These are phyloP conservation scores for Pomacea canaliculata DNA, from an alignment of 2,888 invertebrate species.

Conservation along the genomic window DNA sequence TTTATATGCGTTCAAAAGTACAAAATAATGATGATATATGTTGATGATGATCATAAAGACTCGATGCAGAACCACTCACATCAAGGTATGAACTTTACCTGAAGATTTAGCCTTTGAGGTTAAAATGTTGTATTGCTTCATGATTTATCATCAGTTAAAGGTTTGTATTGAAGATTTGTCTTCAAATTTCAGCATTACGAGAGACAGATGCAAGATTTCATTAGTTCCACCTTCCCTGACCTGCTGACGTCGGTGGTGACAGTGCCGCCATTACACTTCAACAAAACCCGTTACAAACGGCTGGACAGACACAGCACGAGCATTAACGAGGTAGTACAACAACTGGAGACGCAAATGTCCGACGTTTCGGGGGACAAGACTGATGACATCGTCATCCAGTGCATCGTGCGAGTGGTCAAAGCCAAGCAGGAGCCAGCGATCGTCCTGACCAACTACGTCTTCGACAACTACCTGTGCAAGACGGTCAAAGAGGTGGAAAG, in stretches of 20 bases:
- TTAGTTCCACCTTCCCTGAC: not conserved
- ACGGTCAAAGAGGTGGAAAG: not conserved
- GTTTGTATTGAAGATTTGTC: no score
- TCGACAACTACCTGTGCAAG: slow-evolving; percentile 17
- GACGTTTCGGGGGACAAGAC: not conserved
- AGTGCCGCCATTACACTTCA: not conserved
- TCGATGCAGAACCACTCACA: no score
- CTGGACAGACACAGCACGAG: not conserved
- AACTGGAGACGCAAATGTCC: not conserved
- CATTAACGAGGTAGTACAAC: not conserved
- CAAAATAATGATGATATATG: no score
- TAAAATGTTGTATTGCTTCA: no score
- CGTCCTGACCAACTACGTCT: slow-evolving; percentile 10
- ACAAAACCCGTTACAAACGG: not conserved
- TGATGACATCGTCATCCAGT: not conserved
- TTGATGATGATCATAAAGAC: not conserved
- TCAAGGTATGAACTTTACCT: no score
- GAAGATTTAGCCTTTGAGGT: no score
- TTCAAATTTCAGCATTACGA: not conserved
- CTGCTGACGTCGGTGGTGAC: not conserved
- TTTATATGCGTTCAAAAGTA: no score
- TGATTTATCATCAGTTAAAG: no score
- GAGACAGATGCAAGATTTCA: not conserved
- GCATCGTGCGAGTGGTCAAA: not conserved
- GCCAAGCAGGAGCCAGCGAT: slow-evolving; percentile 4